Conservation (phyloP, 2,113 vertebrate genomes). For the Ardeotis arabs region DNA sequence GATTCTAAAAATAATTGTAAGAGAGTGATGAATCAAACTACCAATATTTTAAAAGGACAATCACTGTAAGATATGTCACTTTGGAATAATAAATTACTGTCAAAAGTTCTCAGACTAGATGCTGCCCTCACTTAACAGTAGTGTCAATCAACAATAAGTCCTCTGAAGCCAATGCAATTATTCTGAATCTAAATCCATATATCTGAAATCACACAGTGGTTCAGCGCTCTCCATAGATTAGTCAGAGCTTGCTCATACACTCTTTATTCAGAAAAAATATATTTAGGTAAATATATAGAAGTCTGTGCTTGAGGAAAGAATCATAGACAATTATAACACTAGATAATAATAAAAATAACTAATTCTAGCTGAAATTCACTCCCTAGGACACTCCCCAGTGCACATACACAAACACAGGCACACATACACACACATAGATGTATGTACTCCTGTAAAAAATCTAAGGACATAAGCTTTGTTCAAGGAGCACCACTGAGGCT, state of each 20-base stretch:
- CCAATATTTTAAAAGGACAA: background rate
- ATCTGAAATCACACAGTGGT: background rate
- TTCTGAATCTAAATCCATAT: background rate
- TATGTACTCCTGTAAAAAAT: background rate
- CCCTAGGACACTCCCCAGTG: background rate
- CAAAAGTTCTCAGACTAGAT: background rate
- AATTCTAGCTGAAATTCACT: background rate
- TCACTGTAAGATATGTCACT: background rate
- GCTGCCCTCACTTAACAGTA: background rate
- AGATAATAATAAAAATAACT: background rate
- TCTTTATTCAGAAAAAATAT: background rate
- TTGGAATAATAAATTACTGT: background rate
- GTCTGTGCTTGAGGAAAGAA: background rate
- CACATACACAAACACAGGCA: background rate
- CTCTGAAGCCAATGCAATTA: background rate
- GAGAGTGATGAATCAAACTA: background rate
- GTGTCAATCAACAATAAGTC: background rate
- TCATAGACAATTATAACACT: background rate
- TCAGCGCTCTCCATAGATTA: background rate
- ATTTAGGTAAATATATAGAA: background rate
- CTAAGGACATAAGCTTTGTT: background rate
- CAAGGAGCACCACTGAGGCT: background rate
- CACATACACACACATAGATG: fast-evolving
- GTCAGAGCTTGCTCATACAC: background rate
- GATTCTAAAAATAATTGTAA: background rate